Percentiles rank a stretch among this genome's conserved stretches.
phyloP scores from a whole-genome alignment of 2,113 vertebrate genomes.

The Elanus axillaris region DNA sequence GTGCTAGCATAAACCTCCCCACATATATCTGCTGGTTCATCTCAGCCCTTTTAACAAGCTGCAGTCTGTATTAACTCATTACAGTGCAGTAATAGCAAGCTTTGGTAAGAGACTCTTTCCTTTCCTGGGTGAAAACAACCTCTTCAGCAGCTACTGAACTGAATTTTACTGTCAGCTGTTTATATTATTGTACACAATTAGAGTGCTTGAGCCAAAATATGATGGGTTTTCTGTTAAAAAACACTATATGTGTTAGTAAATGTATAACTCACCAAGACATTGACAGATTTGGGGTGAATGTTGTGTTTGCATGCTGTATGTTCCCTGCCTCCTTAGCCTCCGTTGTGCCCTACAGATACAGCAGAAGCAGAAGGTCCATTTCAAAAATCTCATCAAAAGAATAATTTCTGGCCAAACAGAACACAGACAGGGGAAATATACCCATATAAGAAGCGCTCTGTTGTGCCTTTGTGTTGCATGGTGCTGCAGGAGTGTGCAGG shows the following conservation, averaged over 20 bases:
- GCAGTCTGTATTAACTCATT: conserved; percentile 18
- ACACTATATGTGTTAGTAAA: not conserved
- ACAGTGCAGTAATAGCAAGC: not conserved
- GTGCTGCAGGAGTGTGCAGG: not conserved
- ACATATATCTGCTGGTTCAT: conserved; percentile 45
- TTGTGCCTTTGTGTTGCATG: accelerated
- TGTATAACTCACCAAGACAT: not conserved
- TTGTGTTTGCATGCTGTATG: not conserved
- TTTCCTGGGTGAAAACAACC: not conserved
- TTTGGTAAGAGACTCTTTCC: not conserved
- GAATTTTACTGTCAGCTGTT: not conserved
- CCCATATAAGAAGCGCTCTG: not conserved
- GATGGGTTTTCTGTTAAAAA: not conserved
- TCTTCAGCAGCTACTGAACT: not conserved
- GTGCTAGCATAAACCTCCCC: conserved; percentile 51
- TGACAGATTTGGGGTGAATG: not conserved
- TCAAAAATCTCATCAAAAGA: not conserved
- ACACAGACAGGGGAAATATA: accelerated
- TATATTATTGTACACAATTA: not conserved
- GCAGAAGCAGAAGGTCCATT: not conserved
- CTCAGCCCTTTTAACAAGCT: conserved; percentile 27
- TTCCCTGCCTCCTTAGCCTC: not conserved
- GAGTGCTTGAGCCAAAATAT: not conserved
- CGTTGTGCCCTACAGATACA: not conserved
- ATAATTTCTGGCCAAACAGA: not conserved